Base-by-base conservation (phyloP, 2,888 invertebrate genomes). In the Diadromus collaris region DNA sequence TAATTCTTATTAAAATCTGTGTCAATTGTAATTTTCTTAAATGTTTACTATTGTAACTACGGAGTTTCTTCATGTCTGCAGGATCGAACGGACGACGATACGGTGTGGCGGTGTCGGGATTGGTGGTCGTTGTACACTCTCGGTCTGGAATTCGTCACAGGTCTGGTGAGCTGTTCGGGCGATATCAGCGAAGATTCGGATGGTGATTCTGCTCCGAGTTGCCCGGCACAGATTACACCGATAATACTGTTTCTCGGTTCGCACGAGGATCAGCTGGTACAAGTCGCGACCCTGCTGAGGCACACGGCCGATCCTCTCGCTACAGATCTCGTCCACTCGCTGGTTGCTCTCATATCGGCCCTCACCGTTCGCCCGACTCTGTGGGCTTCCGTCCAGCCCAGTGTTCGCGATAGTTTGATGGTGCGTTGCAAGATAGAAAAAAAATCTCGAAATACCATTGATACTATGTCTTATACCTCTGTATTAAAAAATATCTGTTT, bases 101-200 rank as follows among this genome's bases (percentile, higher is more conserved):
- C 84, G 10, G 16, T 4, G 2, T 90, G 90, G 90, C 85, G 88
- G 7, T 90, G 90, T 75, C 89, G 90, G 34, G 90, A 90, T 54
- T 90, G 90, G 90, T 90, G 90, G 90, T 87, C 89, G 0, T 79
- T 90, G 27, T 90, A 90, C 34, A 88, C 90, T 0, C 84, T 88
- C 0, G 90, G 90, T 2, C 78, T 91, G 2, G 90, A 90, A 71
- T 89, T 90, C 65, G 64, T 90, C 1, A 88, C 85, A 19, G 89
- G 90, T 7, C 76, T 91, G 13, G 85, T 89, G 3, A 79, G 70
- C 21, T 73, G 73, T 5, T 65, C 70, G 21, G 60, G 60, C 13
- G 56, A 44, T n/a, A 86, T 84, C 9, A 86, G 85, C 19, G 76
- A 63, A 32, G 85, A 85, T 61, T 81, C 82, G 13, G 70, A 74